Base-by-base conservation (phyloP, 2,113 vertebrate genomes). In the Lepidiolamprologus cunningtoni region DNA sequence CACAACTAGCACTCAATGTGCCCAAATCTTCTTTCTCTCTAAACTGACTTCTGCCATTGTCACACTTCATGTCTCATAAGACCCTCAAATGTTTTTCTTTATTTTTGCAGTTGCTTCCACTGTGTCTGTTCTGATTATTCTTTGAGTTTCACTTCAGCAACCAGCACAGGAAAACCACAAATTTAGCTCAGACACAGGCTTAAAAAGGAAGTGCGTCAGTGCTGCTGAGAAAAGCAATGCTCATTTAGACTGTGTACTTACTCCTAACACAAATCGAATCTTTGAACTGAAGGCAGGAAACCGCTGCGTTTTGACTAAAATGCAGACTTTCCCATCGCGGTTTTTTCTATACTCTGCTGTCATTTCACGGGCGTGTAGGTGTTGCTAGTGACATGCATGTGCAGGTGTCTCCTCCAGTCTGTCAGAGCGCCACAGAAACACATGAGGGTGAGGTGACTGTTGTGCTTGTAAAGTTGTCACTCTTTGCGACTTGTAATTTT, bases 131-230 rank as follows among this genome's bases (percentile, higher is more conserved):
- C 81, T 86, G 80, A 89, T 93, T 80, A 40, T 7, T 79, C 80
- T 91, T 71, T 83, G 90, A 83, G 90, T 94, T 93, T 93, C 79
- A 82, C 87, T 94, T 94, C 93, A 94, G 83, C 84, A 45, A 68
- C 23, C 47, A 54, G 84, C 85, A 87, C 94, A 94, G 96, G 94
- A 96, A 96, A 94, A 63, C 86, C 86, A 87, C 85, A 91, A 55
- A 89, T 94, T 88, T 86, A 88, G 76, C 86, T 84, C 81, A 66
- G 86, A 84, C 54, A 53, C n/a, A 42, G 52, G 80, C 10, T 54
- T 58, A 82, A 84, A 87, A 40, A 84, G 94, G 95, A 96, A 94
- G 85, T 94, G 90, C 81, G 84, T 93, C 89, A 90, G 73, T 31
- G 54, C 63, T 37, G 16, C 55, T 47, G 26, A 47, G 79, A 68